Percentiles rank a stretch among this genome's conserved stretches.
phyloP scores from a whole-genome alignment of 2,888 invertebrate species.

The Drosophila stalkeri region DNA sequence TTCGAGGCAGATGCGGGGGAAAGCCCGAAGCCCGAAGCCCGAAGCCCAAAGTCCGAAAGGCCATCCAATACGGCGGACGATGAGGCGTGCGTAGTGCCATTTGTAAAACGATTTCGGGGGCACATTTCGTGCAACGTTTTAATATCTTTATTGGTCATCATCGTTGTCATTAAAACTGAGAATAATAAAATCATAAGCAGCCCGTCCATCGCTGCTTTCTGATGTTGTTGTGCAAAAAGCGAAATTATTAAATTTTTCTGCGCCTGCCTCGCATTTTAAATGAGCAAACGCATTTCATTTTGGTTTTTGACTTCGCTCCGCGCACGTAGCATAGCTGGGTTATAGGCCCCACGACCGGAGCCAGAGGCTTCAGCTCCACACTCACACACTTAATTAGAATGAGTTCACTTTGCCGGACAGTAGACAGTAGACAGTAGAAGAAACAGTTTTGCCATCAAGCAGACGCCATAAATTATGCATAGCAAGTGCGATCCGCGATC shows the following conservation, averaged over 20 bases:
- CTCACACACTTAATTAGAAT: conserved; percentile 73
- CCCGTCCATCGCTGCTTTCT: conserved; percentile 25
- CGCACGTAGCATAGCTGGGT: conserved; percentile 65
- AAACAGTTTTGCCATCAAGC: conserved; percentile 39
- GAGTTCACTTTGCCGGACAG: conserved; percentile 66
- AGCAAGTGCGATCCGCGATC: conserved; percentile 54
- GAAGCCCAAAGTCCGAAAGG: no score
- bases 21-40: conserved; percentile 65
- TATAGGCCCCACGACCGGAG: conserved; percentile 18
- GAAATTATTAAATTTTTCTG: conserved; percentile 79
- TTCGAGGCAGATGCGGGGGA: conserved; percentile 64
- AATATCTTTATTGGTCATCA: conserved; percentile 83
- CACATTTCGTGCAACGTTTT: conserved; percentile 76
- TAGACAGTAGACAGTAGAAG: conserved; percentile 21
- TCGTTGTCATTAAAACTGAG: conserved; percentile 74
- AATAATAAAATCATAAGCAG: conserved; percentile 76
- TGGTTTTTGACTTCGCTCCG: conserved; percentile 7
- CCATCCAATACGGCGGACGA: conserved; percentile 13
- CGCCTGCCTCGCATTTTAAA: conserved; percentile 76
- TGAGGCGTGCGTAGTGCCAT: conserved; percentile 62
- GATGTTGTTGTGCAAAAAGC: conserved; percentile 71
- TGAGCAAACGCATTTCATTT: conserved; percentile 61
- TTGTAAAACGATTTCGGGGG: conserved; percentile 74
- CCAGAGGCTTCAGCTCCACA: conserved; percentile 20
- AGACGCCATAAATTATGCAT: conserved; percentile 75